These are phyloP conservation scores for Camponotus vicinus DNA, from an alignment of 1,140 invertebrate species.

Conservation along the genomic window DNA sequence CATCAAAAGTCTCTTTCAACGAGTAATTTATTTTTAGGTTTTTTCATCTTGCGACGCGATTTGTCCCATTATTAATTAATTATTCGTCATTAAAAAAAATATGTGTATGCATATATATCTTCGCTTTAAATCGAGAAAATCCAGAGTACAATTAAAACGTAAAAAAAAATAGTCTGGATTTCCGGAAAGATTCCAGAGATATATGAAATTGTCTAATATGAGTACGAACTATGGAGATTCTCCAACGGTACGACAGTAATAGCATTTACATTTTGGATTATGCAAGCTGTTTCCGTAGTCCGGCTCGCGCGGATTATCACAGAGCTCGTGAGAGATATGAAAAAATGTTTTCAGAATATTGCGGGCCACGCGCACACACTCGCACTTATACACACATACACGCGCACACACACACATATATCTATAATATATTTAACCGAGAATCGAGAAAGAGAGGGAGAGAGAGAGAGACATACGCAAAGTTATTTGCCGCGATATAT, in stretches of 20 bases:
- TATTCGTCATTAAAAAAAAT: background rate
- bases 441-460: background rate
- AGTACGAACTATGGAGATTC: conserved; percentile 50
- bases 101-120: background rate
- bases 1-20: conserved; percentile 1
- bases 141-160: conserved; percentile 15
- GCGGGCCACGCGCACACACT: background rate
- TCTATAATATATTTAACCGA: too few relatives aligned
- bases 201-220: conserved; percentile 44
- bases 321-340: conserved; percentile 25
- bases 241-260: conserved; percentile 42
- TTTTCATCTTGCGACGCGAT: background rate
- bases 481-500: conserved; percentile 4
- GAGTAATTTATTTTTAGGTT: conserved; percentile 12
- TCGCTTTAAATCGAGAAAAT: background rate
- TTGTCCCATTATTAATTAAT: conserved; percentile 19
- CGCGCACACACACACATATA: background rate
- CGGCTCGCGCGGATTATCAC: conserved; percentile 39
- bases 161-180: conserved; percentile 29
- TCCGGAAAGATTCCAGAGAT: conserved; percentile 27
- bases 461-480: background rate
- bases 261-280: conserved; percentile 58
- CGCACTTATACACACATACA: background rate
- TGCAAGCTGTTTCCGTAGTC: conserved; percentile 27
- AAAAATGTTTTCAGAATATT: conserved; percentile 44